Percentiles rank a stretch among this genome's conserved stretches.
Evolutionary conservation across 2,113 vertebrate genomes (phyloP).

Genomic region (Thinocorus orbignyianus): DNA sequence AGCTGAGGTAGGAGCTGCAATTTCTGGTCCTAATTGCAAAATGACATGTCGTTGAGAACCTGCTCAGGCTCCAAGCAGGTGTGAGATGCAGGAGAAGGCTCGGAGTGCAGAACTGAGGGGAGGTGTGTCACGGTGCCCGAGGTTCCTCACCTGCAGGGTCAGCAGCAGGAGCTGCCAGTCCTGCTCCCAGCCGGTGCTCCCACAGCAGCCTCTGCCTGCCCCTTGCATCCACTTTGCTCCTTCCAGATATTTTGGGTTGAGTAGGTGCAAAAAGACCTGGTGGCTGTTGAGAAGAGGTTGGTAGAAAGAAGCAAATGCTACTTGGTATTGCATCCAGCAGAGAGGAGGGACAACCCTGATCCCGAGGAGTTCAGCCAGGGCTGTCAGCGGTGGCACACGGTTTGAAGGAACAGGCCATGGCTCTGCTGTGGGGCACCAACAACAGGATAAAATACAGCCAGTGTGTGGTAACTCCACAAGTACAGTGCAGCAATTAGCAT

Average conservation of each 20-base stretch:
- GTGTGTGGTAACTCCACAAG: not conserved
- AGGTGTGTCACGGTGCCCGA: not conserved
- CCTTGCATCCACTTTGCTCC: not conserved
- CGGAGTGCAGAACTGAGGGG: not conserved
- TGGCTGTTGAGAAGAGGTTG: not conserved
- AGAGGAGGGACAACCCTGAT: not conserved
- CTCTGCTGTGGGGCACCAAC: not conserved
- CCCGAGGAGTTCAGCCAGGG: not conserved
- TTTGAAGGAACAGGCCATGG: not conserved
- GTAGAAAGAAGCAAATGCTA: not conserved
- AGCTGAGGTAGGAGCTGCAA: not conserved
- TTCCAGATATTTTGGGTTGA: not conserved
- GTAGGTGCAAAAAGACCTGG: not conserved
- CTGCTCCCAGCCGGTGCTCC: not conserved
- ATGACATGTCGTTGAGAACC: not conserved
- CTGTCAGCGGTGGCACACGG: not conserved
- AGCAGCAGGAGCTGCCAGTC: not conserved
- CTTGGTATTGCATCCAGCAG: not conserved
- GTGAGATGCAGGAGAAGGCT: not conserved
- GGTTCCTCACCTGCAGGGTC: not conserved
- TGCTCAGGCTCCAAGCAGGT: not conserved
- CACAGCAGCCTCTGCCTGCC: not conserved
- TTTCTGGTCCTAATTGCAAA: not conserved
- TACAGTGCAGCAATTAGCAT: not conserved
- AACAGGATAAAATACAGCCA: not conserved